Evolutionary conservation across 53 echinoderm and acorn worm species (phyloP), one percentile per base, ranked within the genome.

Genomic region (Echinometra lucunter): DNA sequence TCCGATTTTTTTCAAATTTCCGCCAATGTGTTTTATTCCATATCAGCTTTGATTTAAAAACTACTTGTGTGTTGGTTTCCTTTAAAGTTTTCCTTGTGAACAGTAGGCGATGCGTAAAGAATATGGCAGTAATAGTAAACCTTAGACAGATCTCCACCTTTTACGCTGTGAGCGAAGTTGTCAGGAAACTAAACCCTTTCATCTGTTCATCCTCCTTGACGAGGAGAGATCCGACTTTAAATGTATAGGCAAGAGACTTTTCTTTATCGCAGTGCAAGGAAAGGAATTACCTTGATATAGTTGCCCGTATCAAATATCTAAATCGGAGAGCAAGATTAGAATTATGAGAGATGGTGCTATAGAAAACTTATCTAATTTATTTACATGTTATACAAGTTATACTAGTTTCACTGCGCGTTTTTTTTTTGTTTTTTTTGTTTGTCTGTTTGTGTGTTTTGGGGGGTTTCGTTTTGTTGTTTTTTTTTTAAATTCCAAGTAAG

Each of bases 141-240:
- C 81, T 69, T 69, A 10, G 69, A 69, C 34, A 1, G 78, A 85
- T 47, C 45, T 45, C 6, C 18, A 19, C 45, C 25, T 12, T 44
- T 85, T 37, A 47, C n/a, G 13, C 30, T 18, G 44, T 49, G 45
- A 85, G 85, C 85, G 85, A 85, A 2, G n/a, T 85, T 47, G 49
- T 49, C 85, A 49, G 49, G 49, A 85, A 85, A n/a, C 17, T 28
- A 85, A 85, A 85, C 27, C 85, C 28, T 85, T 85, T 85, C 47
- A 85, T 45, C 85, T 15, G 47, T 85, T 85, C 47, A 85, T 85
- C 85, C 49, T n/a, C 3, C 38, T 28, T 85, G 45, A 85, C 25
- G 85, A 45, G 49, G 35, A 85, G 85, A n/a, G 45, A 85, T 49
- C 85, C n/a, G 47, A 17, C 45, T 85, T 85, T 49, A 49, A 85